Evolutionary conservation across 1,140 invertebrate species (phyloP), one percentile per base, ranked within the genome.

Genomic region (Hestina assimilis): DNA sequence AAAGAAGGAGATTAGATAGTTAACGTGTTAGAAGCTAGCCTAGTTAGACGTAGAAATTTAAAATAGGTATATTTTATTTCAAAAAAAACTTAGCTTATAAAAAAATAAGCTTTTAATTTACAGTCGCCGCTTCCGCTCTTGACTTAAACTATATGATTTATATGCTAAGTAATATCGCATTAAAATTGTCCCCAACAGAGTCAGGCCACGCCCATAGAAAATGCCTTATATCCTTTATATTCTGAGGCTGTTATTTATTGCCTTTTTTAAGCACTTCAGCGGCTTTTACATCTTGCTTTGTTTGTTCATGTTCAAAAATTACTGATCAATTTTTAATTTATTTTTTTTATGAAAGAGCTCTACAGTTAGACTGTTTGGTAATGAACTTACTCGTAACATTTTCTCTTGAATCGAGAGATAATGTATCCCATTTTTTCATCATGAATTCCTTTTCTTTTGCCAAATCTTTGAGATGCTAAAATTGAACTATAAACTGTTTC

Each of bases 121-220:
- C 1, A 26, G 19, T 9, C 19, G 9, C 17, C 57, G 48, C 31
- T 46, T 29, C 14, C 11, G 46, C 50, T 62, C 42, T 24, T 54
- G 8, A 28, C 28, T 66, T 69, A 48, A 42, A 12, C 4, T 31
- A 26, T 51, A 58, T 62, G 57, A 69, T 69, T 65, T 71, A 62
- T 66, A 60, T 63, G 59, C 57, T 61, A 63, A 71, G 60, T 74
- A 74, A 74, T 71, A 70, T 62, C 61, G 63, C 64, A 74, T 71
- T 74, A 71, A 74, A 74, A 74, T 69, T 71, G 72, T 71, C 72
- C 69, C 68, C 61, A 53, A 55, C 68, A 74, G 69, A 71, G 59
- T 57, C 55, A 66, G 51, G 48, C 67, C 60, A 66, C 71, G 63
- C 72, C 63, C 56, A 56, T 41, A 23, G 54, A 61, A 66, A 69